Evolutionary conservation across 2,888 invertebrate species (phyloP), one percentile per base, ranked within the genome.

Genomic region (Ophraella communa): DNA sequence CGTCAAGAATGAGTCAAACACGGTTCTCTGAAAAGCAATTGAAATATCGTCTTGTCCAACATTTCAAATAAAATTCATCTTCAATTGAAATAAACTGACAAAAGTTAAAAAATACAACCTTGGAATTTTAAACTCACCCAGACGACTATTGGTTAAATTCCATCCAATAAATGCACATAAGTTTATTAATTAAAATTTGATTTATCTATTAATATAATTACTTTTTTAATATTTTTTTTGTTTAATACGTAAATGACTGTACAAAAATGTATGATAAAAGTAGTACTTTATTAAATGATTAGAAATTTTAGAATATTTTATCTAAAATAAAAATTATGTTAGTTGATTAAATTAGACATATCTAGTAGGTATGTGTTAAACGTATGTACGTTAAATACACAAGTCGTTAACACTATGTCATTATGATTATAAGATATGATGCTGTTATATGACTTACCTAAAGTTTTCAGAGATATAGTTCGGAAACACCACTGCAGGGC

Each of bases 401-500:
- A 39, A 39, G 39, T 39, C 39, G 17, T 39, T 39, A n/a, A 39
- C 39, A 39, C 39, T 39, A 7, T 14, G 4, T 39, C 14, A 14
- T 17, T 39, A 3, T 8, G 14, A 39, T 35, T n/a, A 35, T 4
- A 14, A 2, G 14, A n/a, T 35, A 39, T 39, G 5, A 39, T 17
- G 7, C 1, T 14, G 17, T 56, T 27, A 44, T 53, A 30, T 17
- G 33, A 71, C 74, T 73, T 71, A 78, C 78, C 76, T 70, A 72
- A 71, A 74, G 75, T 76, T 68, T 73, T 77, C 76, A 78, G 78
- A 75, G 73, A 73, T 73, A 67, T 62, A 56, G 69, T 66, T 69
- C 21, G 49, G 52, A 20, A 62, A 72, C 76, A 76, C 77, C 70
- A 71, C 78, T 77, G 78, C 78, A 77, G 78, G 78, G 77, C 78